phyloP scores from a whole-genome alignment of 1,140 invertebrate species.

The Heliconius melpomene region DNA sequence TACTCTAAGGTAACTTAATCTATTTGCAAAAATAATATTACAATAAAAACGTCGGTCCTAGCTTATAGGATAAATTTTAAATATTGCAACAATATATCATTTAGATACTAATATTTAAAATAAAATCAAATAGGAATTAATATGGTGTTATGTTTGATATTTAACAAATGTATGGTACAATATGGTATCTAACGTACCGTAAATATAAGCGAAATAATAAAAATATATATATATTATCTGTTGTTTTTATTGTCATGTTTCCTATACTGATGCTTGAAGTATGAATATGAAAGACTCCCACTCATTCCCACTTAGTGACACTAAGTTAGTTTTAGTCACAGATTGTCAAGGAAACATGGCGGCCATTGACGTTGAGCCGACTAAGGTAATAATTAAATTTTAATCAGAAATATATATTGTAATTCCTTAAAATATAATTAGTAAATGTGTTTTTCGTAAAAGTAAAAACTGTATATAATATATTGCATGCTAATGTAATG shows the following conservation, averaged over 20 bases:
- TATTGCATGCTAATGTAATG: not conserved
- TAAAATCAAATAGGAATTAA: not conserved
- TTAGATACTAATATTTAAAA: not conserved
- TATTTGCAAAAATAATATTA: too few species aligned
- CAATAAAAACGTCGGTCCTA: too few species aligned
- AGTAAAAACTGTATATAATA: not conserved
- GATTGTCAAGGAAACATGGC: slow-evolving; percentile 71
- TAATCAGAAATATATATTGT: not conserved
- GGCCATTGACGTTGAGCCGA: slow-evolving; percentile 71
- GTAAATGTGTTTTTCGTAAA: not conserved
- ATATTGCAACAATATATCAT: not conserved
- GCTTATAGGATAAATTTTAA: not conserved
- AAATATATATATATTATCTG: too few species aligned
- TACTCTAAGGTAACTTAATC: too few species aligned
- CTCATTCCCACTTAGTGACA: slow-evolving; percentile 15
- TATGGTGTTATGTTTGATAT: too few species aligned
- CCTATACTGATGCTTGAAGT: slow-evolving; percentile 44
- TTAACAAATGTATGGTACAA: too few species aligned
- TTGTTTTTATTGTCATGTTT: slow-evolving; percentile 29
- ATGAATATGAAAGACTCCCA: not conserved
- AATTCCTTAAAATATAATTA: not conserved
- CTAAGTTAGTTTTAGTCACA: too few species aligned
- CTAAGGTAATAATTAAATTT: slow-evolving; percentile 62
- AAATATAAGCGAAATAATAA: not conserved
- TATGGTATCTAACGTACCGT: too few species aligned